These are phyloP conservation scores for Priapulus caudatus DNA, from an alignment of 2,888 invertebrate species.

Conservation along the genomic window DNA sequence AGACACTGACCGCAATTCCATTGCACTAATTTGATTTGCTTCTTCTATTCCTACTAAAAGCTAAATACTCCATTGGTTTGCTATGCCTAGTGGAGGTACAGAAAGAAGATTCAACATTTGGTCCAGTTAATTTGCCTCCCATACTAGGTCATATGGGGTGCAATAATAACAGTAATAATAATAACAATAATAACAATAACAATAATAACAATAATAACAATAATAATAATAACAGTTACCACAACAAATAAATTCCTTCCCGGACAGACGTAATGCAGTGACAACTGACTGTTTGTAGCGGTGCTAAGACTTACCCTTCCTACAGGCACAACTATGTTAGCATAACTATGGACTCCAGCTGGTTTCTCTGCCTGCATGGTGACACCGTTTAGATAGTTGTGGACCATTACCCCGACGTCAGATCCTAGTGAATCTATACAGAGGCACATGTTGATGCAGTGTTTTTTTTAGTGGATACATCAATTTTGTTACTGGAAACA, in stretches of 20 bases:
- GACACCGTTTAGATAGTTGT: background rate
- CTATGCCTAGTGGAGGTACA: too few relatives aligned
- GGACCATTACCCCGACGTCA: background rate
- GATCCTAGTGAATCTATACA: background rate
- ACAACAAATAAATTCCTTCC: too few relatives aligned
- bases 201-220: too few relatives aligned
- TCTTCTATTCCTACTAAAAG: too few relatives aligned
- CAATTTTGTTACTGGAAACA: background rate
- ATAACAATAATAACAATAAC: conserved; percentile 1
- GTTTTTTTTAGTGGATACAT: too few relatives aligned
- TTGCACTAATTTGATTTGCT: background rate
- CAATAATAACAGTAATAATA: conserved; percentile 1
- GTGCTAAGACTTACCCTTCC: background rate
- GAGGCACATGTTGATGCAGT: too few relatives aligned
- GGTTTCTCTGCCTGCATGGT: background rate
- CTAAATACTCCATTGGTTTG: too few relatives aligned
- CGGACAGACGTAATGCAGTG: too few relatives aligned
- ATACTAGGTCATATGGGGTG: background rate
- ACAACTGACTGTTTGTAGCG: too few relatives aligned
- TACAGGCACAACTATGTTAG: background rate
- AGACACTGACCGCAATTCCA: too few relatives aligned
- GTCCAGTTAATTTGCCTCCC: too few relatives aligned
- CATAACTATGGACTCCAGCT: background rate
- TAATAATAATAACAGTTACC: background rate
- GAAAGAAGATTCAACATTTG: too few relatives aligned